Evolutionary conservation across 2,888 invertebrate genomes (phyloP).

Genomic region (Troides oblongomaculatus): DNA sequence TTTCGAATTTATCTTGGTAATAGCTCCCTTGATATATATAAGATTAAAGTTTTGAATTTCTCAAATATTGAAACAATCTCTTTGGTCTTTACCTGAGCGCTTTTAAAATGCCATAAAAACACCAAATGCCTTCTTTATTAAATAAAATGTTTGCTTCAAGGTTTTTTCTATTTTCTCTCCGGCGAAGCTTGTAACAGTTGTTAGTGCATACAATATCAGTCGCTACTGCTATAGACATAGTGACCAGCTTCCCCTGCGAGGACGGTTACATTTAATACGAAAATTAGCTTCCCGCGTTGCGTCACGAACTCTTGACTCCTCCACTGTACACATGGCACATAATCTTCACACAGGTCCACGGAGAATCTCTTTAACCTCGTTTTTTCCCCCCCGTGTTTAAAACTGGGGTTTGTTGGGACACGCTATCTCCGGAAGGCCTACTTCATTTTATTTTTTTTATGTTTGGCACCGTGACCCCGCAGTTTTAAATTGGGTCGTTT

Average conservation of each 20-base stretch:
- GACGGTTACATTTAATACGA: conserved; percentile 28
- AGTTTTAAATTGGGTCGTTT: conserved; percentile 45
- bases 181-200: neutral
- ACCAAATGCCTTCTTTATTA: conserved; percentile 27
- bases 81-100: conserved; percentile 1
- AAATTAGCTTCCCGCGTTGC: conserved; percentile 27
- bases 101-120: conserved; percentile 25
- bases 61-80: conserved; percentile 1
- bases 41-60: neutral
- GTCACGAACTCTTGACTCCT: conserved; percentile 29
- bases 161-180: conserved; percentile 24
- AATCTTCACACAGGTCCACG: conserved; percentile 19
- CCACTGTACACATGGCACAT: conserved; percentile 22
- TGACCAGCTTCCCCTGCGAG: conserved; percentile 7
- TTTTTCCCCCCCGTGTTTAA: conserved; percentile 31
- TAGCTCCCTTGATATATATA: too few species aligned
- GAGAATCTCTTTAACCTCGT: conserved; percentile 33
- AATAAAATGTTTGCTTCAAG: conserved; percentile 28
- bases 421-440: conserved; percentile 32
- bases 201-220: conserved; percentile 1
- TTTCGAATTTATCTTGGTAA: too few species aligned
- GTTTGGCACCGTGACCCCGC: conserved; percentile 36
- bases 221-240: neutral
- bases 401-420: conserved; percentile 29
- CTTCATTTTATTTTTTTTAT: conserved; percentile 27